Base-by-base conservation (phyloP, 2,888 invertebrate genomes). In the Bedellia somnulentella region DNA sequence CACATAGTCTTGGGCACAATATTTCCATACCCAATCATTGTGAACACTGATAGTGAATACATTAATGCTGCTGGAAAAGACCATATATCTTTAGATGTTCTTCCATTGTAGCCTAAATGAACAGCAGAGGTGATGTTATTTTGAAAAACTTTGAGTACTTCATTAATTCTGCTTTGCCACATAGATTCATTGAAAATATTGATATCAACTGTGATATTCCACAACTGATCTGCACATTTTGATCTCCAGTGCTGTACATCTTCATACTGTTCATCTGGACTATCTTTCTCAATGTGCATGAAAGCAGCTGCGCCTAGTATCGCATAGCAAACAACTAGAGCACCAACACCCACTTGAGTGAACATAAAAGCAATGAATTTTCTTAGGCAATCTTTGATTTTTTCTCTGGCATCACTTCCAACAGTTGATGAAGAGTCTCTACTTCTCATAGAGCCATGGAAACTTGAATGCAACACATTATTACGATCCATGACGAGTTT, bases 1-100 rank as follows among this genome's bases (percentile, higher is more conserved):
- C 86, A 86, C 1, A 82, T 75, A 0, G 91, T 91, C 42, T 83
- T 82, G 0, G 92, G 92, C 8, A 90, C 86, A 58, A 91, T 81
- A 55, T 91, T 91, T 0, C 93, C 93, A 51, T 92, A 93, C 2
- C 93, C 93, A 43, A 93, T 91, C 93, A 93, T 93, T 3, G 93
- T 92, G 49, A 93, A 91, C 4, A 92, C 86, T 14, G 91, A 91
- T 8, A 93, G 60, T 15, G 88, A 91, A 53, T 88, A 93, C 91
- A 93, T 93, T 3, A 93, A 60, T 0, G 93, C 89, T 0, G 90
- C 89, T 0, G 93, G 89, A 45, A 91, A 91, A 0, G 87, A 86
- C 93, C 93, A 93, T 31, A 86, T 81, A 34, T 90, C 86, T 25
- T 79, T 73, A 1, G 82, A 78, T 2, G 80, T 77, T 13, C 83